Evolutionary conservation across 2,113 vertebrate species (phyloP), one percentile per base, ranked within the genome.

Genomic region (Phylloscopus trochiloides): DNA sequence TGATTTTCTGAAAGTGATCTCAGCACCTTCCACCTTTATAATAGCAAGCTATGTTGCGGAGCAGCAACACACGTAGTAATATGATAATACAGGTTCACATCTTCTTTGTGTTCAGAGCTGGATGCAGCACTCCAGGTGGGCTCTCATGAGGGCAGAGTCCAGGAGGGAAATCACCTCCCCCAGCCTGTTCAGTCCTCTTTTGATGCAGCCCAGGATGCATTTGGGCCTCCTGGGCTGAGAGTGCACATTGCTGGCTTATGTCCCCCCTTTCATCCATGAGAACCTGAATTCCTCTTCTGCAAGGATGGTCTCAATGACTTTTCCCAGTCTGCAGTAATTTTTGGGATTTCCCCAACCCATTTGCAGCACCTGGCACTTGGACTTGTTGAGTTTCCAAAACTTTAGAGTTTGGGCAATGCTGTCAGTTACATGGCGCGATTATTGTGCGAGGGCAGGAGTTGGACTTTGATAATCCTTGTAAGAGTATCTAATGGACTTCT

Each of bases 211-310:
- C 20, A 55, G 42, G 66, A 50, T 36, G 17, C 8, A 9, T 54
- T 48, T 71, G 48, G 12, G 34, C 16, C 4, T 20, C 16, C 34
- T 71, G 40, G 8, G 17, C 34, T 63, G 31, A 3, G 2, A 55
- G 50, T 5, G 17, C 50, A 26, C 20, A 12, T 7, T 72, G 31
- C 17, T 0, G 0, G 11, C 34, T 42, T 15, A 50, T 1, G 0
- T 26, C 12, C 25, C 42, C 31, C 36, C 31, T 57, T 79, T 48
- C 57, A 48, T 21, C 42, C 12, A 3, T 34, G 25, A 42, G 31
- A 63, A 22, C 18, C 34, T 17, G 12, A 43, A 10, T 42, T 51
- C 51, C 26, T 80, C 43, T 58, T 57, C 51, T 50, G 8, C 43
- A 32, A 14, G 31, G 12, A 32, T 50, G 26, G 5, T 18, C 12